These are phyloP conservation scores for Microctenopoma steveboyesi DNA, from an alignment of 2,797 vertebrate species.

Conservation along the genomic window DNA sequence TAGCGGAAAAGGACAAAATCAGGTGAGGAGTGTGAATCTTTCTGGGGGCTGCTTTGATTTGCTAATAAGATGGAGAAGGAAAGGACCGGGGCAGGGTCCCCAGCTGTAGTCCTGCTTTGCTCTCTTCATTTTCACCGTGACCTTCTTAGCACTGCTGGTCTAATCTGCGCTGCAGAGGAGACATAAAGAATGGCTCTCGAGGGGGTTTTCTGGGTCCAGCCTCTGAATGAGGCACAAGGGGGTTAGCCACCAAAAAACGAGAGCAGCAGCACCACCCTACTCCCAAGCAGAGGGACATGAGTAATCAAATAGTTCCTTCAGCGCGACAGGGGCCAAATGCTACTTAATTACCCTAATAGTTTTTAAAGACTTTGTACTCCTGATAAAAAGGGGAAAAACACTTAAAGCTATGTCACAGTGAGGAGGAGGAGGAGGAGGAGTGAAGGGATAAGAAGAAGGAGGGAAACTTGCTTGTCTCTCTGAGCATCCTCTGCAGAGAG, in stretches of 20 bases:
- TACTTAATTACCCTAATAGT: slow-evolving; percentile 97
- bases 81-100: slow-evolving; percentile 90
- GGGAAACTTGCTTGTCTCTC: slow-evolving; percentile 70
- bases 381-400: slow-evolving; percentile 71
- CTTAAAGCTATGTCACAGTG: slow-evolving; percentile 48
- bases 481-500: slow-evolving; percentile 77
- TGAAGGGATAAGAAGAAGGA: slow-evolving; percentile 82
- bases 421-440: slow-evolving; percentile 70
- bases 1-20: slow-evolving; percentile 99
- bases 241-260: slow-evolving; percentile 87
- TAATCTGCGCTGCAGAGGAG: slow-evolving; percentile 86
- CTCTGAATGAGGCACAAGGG: slow-evolving; percentile 84
- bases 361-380: slow-evolving; percentile 94
- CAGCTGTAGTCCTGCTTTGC: slow-evolving; percentile 96
- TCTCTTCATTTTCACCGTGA: slow-evolving; percentile 96
- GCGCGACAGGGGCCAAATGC: slow-evolving; percentile 88
- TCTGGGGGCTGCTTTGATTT: slow-evolving; percentile 99
- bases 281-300: slow-evolving; percentile 87
- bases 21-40: slow-evolving; percentile 99
- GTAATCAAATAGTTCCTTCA: slow-evolving; percentile 90
- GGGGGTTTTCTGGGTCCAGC: slow-evolving; percentile 79
- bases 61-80: slow-evolving; percentile 97
- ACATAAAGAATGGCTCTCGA: slow-evolving; percentile 78
- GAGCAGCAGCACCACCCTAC: slow-evolving; percentile 81
- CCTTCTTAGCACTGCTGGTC: slow-evolving; percentile 97